Conservation (phyloP, 2,888 invertebrate species). For the Lutraria lutraria region DNA sequence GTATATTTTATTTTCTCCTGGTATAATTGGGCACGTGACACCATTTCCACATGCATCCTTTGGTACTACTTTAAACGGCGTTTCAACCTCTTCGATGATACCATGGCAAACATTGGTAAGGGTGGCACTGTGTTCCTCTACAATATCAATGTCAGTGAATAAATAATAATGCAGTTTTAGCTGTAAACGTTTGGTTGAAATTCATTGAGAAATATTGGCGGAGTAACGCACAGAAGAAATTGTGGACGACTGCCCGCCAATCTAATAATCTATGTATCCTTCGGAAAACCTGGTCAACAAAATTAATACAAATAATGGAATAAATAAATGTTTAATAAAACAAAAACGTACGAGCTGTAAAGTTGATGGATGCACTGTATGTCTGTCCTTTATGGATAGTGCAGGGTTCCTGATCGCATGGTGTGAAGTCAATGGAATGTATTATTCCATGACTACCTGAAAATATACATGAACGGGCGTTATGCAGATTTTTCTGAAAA, state of each 20-base stretch:
- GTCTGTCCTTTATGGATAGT: background rate
- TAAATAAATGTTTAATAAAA: too few relatives aligned
- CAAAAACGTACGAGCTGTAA: constrained; percentile 16
- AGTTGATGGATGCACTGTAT: constrained; percentile 9
- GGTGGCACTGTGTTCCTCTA: background rate
- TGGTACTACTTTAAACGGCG: background rate
- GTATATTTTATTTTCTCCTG: constrained; percentile 12
- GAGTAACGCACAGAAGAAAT: too few relatives aligned
- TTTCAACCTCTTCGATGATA: background rate
- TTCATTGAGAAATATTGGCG: too few relatives aligned
- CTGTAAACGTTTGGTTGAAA: too few relatives aligned
- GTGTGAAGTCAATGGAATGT: constrained; percentile 18
- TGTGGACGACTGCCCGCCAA: too few relatives aligned
- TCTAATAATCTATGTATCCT: too few relatives aligned
- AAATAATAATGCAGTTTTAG: background rate
- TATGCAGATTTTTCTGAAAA: too few relatives aligned
- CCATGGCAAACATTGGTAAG: constrained; percentile 27
- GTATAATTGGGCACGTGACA: background rate
- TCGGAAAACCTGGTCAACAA: too few relatives aligned
- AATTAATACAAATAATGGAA: too few relatives aligned
- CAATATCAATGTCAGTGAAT: background rate
- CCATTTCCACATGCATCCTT: constrained; percentile 23
- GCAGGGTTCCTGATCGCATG: background rate
- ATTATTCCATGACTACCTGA: constrained; percentile 14
- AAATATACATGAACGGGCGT: background rate